Percentiles rank a stretch among this genome's conserved stretches.
Evolutionary conservation across 2,888 invertebrate species (phyloP).

Genomic region (Ethmia dodecea): DNA sequence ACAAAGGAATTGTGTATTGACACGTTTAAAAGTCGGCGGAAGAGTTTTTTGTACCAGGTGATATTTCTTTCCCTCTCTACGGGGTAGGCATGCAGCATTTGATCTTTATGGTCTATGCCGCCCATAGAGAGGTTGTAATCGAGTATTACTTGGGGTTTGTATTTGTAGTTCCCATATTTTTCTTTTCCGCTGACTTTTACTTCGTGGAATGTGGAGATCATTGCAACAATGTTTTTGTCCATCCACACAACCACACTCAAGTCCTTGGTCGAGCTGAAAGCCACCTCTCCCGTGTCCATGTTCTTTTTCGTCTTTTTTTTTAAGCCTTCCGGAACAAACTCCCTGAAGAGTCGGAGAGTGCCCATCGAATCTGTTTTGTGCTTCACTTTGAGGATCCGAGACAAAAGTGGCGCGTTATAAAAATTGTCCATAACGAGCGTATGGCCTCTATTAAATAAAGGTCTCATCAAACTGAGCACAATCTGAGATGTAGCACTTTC

Average conservation of each 20-base stretch:
- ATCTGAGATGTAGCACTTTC: conserved; percentile 21
- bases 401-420: conserved; percentile 23
- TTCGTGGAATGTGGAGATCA: conserved; percentile 14
- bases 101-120: conserved; percentile 11
- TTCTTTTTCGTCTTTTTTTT: conserved; percentile 15
- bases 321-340: conserved; percentile 22
- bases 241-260: not conserved
- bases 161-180: conserved; percentile 15
- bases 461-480: conserved; percentile 17
- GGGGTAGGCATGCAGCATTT: conserved; percentile 4
- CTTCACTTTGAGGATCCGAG: conserved; percentile 18
- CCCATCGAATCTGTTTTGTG: conserved; percentile 20
- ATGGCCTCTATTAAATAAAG: conserved; percentile 20
- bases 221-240: not conserved
- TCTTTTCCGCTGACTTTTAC: conserved; percentile 13
- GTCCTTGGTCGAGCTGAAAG: conserved; percentile 15
- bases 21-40: conserved; percentile 19
- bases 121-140: conserved; percentile 19
- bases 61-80: conserved; percentile 8
- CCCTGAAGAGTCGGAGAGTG: conserved; percentile 21
- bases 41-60: conserved; percentile 20
- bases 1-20: conserved; percentile 10
- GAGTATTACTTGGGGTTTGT: conserved; percentile 12
- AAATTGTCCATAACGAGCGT: conserved; percentile 26
- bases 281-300: conserved; percentile 18